Evolutionary conservation across 2,113 vertebrate species (phyloP).

Genomic region (Copsychus sechellarum): DNA sequence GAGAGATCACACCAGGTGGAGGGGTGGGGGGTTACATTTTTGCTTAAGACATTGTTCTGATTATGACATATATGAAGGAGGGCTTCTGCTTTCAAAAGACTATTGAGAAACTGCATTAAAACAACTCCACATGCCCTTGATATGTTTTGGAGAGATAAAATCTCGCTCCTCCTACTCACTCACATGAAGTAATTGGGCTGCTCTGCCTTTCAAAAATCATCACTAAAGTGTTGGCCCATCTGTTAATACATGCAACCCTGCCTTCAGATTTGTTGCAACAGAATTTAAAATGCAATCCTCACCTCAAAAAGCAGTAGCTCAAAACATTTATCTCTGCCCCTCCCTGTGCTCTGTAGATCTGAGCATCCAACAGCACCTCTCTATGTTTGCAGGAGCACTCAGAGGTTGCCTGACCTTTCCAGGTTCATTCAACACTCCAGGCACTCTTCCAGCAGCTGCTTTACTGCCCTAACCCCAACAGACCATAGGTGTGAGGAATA

Average conservation of each 20-base stretch:
- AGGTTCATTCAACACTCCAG: background rate
- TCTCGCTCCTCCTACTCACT: background rate
- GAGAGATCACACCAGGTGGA: background rate
- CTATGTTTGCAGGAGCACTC: background rate
- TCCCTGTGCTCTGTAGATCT: background rate
- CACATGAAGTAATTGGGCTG: background rate
- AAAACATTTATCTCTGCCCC: background rate
- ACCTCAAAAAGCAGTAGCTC: background rate
- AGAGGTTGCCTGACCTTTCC: background rate
- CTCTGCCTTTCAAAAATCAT: background rate
- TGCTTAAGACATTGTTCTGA: background rate
- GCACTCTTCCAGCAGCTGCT: background rate
- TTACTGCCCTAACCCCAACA: background rate
- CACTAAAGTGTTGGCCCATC: background rate
- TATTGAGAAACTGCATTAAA: conserved; percentile 27
- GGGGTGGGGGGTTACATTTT: background rate
- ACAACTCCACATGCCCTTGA: background rate
- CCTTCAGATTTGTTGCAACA: background rate
- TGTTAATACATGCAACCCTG: background rate
- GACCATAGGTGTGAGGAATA: background rate
- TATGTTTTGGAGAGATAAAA: conserved; percentile 17
- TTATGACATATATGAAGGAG: background rate
- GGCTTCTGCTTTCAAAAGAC: background rate
- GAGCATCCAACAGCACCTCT: background rate
- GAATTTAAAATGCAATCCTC: background rate